These are phyloP conservation scores for Psittacus erithacus DNA, from an alignment of 2,113 vertebrate genomes.

Conservation along the genomic window DNA sequence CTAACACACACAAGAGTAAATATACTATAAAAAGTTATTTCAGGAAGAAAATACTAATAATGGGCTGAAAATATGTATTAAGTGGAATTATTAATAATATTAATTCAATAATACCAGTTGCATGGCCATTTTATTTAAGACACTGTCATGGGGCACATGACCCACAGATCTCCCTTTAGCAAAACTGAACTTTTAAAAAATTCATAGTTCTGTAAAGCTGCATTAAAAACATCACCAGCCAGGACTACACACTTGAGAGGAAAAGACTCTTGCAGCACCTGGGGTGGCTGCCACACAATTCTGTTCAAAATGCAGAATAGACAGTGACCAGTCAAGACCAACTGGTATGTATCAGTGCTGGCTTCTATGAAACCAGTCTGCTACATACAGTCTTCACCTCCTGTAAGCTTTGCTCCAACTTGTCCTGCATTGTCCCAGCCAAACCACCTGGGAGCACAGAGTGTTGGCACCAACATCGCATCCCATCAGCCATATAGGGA, in stretches of 20 bases:
- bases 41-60: neutral
- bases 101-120: neutral
- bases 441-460: neutral
- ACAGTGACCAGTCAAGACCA: neutral
- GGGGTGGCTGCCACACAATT: too few species aligned
- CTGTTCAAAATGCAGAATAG: neutral
- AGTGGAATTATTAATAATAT: neutral
- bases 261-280: neutral
- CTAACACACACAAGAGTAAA: neutral
- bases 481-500: fast-evolving
- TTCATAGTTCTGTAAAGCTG: neutral
- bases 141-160: neutral
- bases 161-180: neutral
- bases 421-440: neutral
- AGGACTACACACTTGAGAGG: neutral
- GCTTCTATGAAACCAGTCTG: neutral
- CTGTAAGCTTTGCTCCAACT: neutral
- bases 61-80: neutral
- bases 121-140: neutral
- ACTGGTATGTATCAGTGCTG: neutral
- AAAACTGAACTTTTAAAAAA: neutral
- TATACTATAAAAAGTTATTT: neutral
- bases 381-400: neutral
- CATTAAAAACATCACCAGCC: neutral
- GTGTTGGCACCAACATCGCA: fast-evolving